Evolutionary conservation across 2,797 vertebrate species (phyloP).

Genomic region (Florisuga fusca): DNA sequence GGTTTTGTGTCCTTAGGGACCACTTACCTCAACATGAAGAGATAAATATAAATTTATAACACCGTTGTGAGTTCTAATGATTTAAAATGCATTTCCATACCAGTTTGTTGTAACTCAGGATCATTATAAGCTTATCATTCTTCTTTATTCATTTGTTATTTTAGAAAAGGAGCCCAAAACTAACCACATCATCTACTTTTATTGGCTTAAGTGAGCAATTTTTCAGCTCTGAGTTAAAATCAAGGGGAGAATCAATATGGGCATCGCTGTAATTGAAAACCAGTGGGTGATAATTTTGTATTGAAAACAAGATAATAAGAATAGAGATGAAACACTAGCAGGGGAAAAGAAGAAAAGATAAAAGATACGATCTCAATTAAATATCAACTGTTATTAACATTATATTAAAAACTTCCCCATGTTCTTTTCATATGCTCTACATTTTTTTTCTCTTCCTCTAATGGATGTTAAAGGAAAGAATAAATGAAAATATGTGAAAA

Average conservation of each 20-base stretch:
- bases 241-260: conserved; percentile 81
- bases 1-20: conserved; percentile 21
- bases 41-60: conserved; percentile 51
- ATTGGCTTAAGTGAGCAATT: conserved; percentile 81
- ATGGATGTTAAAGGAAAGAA: conserved; percentile 58
- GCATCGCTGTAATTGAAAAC: conserved; percentile 84
- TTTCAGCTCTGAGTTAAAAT: conserved; percentile 82
- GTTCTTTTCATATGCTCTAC: conserved; percentile 51
- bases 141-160: conserved; percentile 61
- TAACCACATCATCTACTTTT: conserved; percentile 72
- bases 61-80: conserved; percentile 63
- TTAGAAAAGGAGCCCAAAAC: conserved; percentile 56
- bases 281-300: conserved; percentile 83
- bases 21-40: background rate
- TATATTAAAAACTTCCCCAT: conserved; percentile 72
- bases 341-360: conserved; percentile 77
- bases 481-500: conserved; percentile 64
- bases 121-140: conserved; percentile 60
- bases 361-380: conserved; percentile 82
- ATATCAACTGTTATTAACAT: conserved; percentile 76
- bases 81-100: conserved; percentile 68
- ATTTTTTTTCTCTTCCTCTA: conserved; percentile 62
- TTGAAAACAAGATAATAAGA: conserved; percentile 83
- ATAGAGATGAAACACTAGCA: conserved; percentile 75
- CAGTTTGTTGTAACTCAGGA: conserved; percentile 52